A percentile compares a stretch with the other conserved stretches of the same genome.
phyloP scores from a whole-genome alignment of 2,113 vertebrate genomes.

The Daboia siamensis region DNA sequence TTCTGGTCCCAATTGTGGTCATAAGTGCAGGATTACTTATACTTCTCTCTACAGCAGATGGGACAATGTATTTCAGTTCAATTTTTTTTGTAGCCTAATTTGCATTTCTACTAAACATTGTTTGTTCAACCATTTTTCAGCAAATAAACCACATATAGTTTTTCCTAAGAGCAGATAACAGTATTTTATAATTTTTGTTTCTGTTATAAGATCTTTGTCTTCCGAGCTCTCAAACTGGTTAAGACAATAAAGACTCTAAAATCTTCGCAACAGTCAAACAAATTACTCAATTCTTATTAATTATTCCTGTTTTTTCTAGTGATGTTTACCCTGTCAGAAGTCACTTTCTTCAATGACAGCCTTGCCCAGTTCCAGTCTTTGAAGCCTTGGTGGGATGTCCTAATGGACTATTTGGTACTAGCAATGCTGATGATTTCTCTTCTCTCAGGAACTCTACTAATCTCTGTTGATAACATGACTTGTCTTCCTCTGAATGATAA shows the following conservation, averaged over 20 bases:
- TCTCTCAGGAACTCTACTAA: constrained; percentile 75
- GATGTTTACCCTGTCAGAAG: constrained; percentile 79
- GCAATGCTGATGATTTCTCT: constrained; percentile 78
- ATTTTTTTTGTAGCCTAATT: neutral
- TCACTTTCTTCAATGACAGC: constrained; percentile 65
- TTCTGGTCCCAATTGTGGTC: neutral
- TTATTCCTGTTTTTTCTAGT: constrained; percentile 12
- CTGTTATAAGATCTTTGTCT: neutral
- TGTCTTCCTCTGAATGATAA: constrained; percentile 69
- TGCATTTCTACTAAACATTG: neutral
- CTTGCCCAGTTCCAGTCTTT: constrained; percentile 70
- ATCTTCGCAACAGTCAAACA: neutral
- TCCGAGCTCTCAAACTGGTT: neutral
- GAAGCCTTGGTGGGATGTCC: constrained; percentile 85
- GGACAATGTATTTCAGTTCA: neutral
- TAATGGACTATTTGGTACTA: constrained; percentile 80
- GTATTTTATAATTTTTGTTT: neutral
- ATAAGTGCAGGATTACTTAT: neutral
- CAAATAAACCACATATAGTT: neutral
- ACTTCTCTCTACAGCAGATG: neutral
- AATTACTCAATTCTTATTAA: neutral
- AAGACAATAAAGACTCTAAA: neutral
- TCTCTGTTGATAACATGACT: constrained; percentile 73
- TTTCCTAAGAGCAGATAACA: neutral
- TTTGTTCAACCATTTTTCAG: neutral